A percentile compares a stretch with the other conserved stretches of the same genome.
Conservation (phyloP, 2,113 vertebrate species). For the Mobula birostris region DNA sequence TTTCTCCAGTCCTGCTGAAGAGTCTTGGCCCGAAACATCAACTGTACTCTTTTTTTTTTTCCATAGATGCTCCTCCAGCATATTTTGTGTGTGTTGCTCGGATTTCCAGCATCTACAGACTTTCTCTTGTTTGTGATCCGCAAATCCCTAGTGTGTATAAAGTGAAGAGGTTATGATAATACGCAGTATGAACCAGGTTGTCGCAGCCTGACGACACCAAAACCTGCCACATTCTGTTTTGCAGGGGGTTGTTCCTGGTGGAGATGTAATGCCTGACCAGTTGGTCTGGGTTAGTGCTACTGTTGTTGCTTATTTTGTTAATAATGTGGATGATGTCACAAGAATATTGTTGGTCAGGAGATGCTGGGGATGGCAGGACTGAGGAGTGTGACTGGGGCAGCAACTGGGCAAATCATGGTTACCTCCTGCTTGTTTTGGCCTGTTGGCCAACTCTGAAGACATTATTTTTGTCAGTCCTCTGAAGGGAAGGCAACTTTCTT, state of each 20-base stretch:
- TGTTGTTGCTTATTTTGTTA: not conserved
- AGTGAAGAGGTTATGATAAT: no score
- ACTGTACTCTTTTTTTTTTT: no score
- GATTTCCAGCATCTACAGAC: no score
- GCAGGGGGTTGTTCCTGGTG: not conserved
- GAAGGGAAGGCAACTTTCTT: not conserved
- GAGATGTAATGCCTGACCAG: not conserved
- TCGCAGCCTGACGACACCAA: no score
- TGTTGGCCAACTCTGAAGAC: not conserved
- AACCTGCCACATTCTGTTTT: no score
- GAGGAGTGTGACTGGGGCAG: not conserved
- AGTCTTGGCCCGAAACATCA: no score
- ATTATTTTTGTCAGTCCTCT: not conserved
- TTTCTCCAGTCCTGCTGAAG: no score
- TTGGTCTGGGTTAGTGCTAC: not conserved
- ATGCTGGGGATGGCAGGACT: not conserved
- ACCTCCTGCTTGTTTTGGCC: not conserved
- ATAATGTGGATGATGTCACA: constrained; percentile 31
- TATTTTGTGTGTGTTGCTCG: no score
- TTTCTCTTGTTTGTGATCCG: no score
- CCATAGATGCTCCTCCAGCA: no score
- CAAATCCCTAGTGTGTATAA: no score
- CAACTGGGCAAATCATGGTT: not conserved
- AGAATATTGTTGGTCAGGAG: not conserved
- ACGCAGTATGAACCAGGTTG: no score